Base-by-base conservation (phyloP, 2,113 vertebrate genomes). In the Ciconia maguari region DNA sequence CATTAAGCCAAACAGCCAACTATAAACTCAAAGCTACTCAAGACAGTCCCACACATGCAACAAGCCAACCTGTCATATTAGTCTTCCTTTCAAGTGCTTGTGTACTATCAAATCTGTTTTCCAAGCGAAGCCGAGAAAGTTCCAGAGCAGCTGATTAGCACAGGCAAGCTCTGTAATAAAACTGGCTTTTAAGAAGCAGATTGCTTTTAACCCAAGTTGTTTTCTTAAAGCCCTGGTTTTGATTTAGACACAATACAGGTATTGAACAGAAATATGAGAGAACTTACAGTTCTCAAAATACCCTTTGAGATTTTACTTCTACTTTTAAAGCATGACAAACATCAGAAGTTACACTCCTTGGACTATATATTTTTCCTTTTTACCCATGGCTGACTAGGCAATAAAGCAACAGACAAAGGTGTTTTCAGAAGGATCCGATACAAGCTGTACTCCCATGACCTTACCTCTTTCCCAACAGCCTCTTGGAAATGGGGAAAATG, bases 1-100 rank as follows among this genome's bases (percentile, higher is more conserved):
- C 90, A 94, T 69, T 68, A 94, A 90, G 92, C 94, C 91, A 95
- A 95, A 95, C 15, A 84, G 76, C 72, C 82, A 90, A 89, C 80
- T 51, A 77, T 74, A 70, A 94, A 92, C 60, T 75, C 68, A 77
- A 42, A 90, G 76, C 38, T 75, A 81, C 55, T 83, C 13, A 6
- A 68, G 92, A 44, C 76, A 84, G 69, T 69, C 77, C 55, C 83
- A 91, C 4, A 15, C 44, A 42, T 42, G 55, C 41, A 87, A 52
- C 48, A 89, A 80, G 86, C 57, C 90, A 91, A 92, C 41, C 19
- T 91, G 77, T 87, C 74, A 57, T 9, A 48, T 49, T 57, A 87
- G 41, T 69, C 58, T 54, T 87, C 57, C 65, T 93, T 96, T 91
- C 62, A 91, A 88, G 71, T 94, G 58, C 54, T 88, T 68, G 21